Evolutionary conservation across 2,888 invertebrate genomes (phyloP), one percentile per base, ranked within the genome.

Genomic region (Spodoptera picta): DNA sequence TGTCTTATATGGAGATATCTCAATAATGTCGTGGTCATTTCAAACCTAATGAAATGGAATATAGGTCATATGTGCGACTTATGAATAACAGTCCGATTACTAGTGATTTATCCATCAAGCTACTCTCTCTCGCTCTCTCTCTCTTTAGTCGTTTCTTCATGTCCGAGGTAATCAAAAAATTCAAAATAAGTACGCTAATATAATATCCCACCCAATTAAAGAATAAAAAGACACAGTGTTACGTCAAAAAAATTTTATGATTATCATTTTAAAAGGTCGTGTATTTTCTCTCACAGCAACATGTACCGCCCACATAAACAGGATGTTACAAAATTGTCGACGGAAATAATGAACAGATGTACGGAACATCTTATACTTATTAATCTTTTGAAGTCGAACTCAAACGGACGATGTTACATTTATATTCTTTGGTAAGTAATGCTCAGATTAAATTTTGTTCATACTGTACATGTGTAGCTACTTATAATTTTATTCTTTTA

Each of bases 301-400:
- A 36, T 42, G 4, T 44, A 47, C 24, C 47, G 27, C 10, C 49
- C 54, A 46, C 4, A 43, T 70, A 54, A 59, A 75, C 71, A 75
- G 71, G 59, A 75, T 56, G 52, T 69, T 47, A 64, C 55, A 70
- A 44, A 64, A 61, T 57, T 60, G 14, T 23, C 42, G 50, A 19
- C 64, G 70, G 64, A 59, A 53, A 64, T 75, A 64, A 72, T 64
- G 42, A 56, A 56, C 71, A 70, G 70, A 72, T 64, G 55, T 53
- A 54, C 2, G 51, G 19, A 60, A 47, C 47, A 53, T 70, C 23
- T 51, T 43, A 12, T 47, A 47, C 46, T 69, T 57, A 60, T 50
- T 50, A 64, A 59, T 69, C 71, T 60, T 72, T 72, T 72, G 75
- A 71, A 50, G 70, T 69, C 14, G 11, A 42, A 24, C 36, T 75